These are phyloP conservation scores for Myotis yumanensis DNA, from an alignment of 2,113 vertebrate species.

Conservation along the genomic window DNA sequence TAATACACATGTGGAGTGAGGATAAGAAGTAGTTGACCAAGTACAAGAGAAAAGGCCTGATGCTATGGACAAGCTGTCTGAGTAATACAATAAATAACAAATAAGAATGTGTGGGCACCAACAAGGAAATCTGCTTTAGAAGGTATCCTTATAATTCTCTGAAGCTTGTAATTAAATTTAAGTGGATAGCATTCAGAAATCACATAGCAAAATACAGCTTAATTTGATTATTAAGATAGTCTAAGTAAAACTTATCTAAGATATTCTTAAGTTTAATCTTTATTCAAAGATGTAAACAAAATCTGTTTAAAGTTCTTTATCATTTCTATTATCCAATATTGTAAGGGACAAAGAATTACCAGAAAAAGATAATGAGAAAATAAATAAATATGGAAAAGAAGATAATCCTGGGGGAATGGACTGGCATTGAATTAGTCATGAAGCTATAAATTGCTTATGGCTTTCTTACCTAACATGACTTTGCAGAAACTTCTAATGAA, in stretches of 20 bases:
- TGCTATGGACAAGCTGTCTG: background rate
- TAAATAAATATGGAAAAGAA: background rate
- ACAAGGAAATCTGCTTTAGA: background rate
- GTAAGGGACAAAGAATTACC: background rate
- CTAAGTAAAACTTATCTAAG: background rate
- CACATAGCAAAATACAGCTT: background rate
- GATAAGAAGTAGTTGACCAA: background rate
- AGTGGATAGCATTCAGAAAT: background rate
- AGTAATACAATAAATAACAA: background rate
- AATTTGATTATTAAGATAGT: background rate
- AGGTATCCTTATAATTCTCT: background rate
- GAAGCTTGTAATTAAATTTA: background rate
- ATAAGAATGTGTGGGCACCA: background rate
- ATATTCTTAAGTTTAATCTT: background rate
- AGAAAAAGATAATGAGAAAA: background rate
- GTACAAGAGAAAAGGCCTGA: background rate
- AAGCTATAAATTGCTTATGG: background rate
- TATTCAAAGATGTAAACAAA: background rate
- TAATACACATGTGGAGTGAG: background rate
- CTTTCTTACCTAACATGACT: background rate
- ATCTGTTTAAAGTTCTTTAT: background rate
- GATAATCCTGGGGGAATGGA: background rate
- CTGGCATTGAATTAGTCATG: background rate
- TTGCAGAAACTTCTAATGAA: constrained; percentile 19
- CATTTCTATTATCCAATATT: background rate